Evolutionary conservation across 2,113 vertebrate genomes (phyloP).

Genomic region (Nothocercus nigrocapillus): DNA sequence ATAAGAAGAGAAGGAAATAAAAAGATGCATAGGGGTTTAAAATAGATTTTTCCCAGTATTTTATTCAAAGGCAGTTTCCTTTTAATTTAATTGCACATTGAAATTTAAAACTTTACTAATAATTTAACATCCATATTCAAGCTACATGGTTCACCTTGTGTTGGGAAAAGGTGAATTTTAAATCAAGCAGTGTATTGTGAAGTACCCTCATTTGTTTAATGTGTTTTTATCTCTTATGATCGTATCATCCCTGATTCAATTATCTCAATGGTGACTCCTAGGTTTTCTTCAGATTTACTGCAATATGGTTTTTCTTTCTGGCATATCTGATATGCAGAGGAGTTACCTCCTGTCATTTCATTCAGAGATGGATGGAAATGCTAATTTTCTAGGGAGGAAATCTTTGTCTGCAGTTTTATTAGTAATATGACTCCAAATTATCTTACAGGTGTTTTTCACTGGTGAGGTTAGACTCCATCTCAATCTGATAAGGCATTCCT

Average conservation of each 20-base stretch:
- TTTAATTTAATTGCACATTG: slow-evolving; percentile 19
- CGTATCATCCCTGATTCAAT: slow-evolving; percentile 68
- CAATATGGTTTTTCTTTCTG: slow-evolving; percentile 53
- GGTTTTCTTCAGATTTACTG: slow-evolving; percentile 68
- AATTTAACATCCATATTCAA: slow-evolving; percentile 11
- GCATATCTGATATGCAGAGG: slow-evolving; percentile 72
- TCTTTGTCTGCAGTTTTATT: slow-evolving; percentile 73
- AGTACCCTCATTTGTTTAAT: slow-evolving; percentile 76
- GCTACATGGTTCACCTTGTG: slow-evolving; percentile 19
- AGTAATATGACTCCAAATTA: slow-evolving; percentile 73
- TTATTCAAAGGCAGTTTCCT: not conserved
- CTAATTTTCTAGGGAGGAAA: slow-evolving; percentile 70
- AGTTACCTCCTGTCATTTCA: slow-evolving; percentile 54
- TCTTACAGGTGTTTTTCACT: slow-evolving; percentile 77
- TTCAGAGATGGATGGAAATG: slow-evolving; percentile 54
- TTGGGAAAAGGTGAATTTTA: slow-evolving; percentile 62
- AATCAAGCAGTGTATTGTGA: not conserved
- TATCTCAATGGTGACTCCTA: slow-evolving; percentile 65
- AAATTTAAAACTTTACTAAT: slow-evolving; percentile 17
- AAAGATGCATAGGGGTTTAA: not conserved
- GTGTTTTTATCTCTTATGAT: slow-evolving; percentile 72
- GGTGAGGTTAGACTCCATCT: slow-evolving; percentile 67
- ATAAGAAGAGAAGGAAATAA: not conserved
- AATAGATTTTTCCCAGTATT: not conserved
- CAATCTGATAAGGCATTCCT: slow-evolving; percentile 76